Conservation (phyloP, 2,888 invertebrate genomes). For the Chymomyza procnemis region DNA sequence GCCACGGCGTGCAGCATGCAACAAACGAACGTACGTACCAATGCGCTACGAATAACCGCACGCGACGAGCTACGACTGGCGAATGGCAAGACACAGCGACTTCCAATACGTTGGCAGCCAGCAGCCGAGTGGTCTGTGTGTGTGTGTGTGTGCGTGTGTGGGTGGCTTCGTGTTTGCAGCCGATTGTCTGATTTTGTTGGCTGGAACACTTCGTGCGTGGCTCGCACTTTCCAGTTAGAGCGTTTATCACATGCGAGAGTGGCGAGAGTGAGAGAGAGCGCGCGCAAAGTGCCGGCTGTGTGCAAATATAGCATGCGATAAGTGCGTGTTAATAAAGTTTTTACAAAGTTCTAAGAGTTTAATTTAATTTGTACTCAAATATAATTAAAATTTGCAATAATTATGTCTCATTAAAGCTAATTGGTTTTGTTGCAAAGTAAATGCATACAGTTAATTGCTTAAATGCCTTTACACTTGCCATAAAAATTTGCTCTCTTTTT, state of each 20-base stretch:
- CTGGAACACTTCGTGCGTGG: constrained; percentile 1
- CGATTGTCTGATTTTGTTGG: constrained; percentile 15
- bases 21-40: constrained; percentile 7
- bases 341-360: too few relatives aligned
- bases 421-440: neutral
- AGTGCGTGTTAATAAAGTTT: too few relatives aligned
- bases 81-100: constrained; percentile 49
- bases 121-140: constrained; percentile 10
- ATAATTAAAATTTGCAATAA: too few relatives aligned
- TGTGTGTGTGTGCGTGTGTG: constrained; percentile 29
- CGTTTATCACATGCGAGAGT: constrained; percentile 54
- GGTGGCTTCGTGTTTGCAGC: constrained; percentile 40
- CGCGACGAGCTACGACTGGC: constrained; percentile 65
- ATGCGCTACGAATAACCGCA: constrained; percentile 53
- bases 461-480: constrained; percentile 5
- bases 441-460: neutral
- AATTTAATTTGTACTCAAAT: too few relatives aligned
- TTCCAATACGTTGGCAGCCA: constrained; percentile 53
- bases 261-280: neutral
- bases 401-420: too few relatives aligned
- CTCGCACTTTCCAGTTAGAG: constrained; percentile 19
- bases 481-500: constrained; percentile 11
- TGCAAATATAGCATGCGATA: constrained; percentile 4
- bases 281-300: neutral
- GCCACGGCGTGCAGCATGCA: neutral